A percentile compares a stretch with the other conserved stretches of the same genome.
Evolutionary conservation across 2,113 vertebrate genomes (phyloP).

Genomic region (Phrynosoma blainvillii): DNA sequence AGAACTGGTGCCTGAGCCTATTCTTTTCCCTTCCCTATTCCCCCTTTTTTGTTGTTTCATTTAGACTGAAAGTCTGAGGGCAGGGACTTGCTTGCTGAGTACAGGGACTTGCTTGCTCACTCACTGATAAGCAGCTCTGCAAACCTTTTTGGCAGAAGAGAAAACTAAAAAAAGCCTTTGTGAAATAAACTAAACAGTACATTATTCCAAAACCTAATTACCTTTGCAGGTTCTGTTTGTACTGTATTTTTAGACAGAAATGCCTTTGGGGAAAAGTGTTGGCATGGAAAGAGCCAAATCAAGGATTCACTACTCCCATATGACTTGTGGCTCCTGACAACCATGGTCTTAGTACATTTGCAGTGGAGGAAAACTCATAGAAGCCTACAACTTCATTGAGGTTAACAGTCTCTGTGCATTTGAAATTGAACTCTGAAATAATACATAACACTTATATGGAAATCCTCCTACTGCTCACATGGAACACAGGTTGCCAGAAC

Average conservation of each 20-base stretch:
- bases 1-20: no score
- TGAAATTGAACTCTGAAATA: neutral
- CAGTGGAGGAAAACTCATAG: neutral
- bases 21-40: no score
- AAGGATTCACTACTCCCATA: neutral
- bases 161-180: neutral
- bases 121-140: neutral
- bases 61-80: neutral
- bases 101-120: neutral
- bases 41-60: neutral
- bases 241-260: neutral
- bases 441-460: neutral
- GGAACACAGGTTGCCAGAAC: constrained; percentile 11
- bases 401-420: neutral
- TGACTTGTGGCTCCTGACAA: neutral
- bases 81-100: neutral
- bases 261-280: neutral
- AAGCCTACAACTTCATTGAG: neutral
- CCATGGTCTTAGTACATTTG: neutral
- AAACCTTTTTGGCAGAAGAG: neutral
- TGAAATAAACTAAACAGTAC: neutral
- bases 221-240: neutral
- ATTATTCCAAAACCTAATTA: neutral
- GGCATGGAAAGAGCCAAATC: neutral
- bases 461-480: neutral